A percentile compares a stretch with the other conserved stretches of the same genome.
These are phyloP conservation scores for Carcina quercana DNA, from an alignment of 2,888 invertebrate species.

Conservation along the genomic window DNA sequence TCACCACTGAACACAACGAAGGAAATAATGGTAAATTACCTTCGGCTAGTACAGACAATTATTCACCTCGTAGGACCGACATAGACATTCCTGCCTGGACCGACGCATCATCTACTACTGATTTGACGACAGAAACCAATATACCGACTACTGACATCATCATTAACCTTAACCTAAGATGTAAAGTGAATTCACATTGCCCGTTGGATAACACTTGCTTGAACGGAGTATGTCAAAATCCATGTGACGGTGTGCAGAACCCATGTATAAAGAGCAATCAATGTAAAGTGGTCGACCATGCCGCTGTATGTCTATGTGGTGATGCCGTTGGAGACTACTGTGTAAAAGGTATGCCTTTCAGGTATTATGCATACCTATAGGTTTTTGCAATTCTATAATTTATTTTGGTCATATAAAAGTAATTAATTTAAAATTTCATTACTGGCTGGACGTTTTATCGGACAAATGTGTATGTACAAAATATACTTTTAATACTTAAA, in stretches of 20 bases:
- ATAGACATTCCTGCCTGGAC: conserved; percentile 65
- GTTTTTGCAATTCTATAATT: conserved; percentile 2
- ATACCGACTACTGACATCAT: conserved; percentile 31
- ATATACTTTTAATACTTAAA: conserved; percentile 9
- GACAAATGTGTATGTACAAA: conserved; percentile 49
- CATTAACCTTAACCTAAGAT: too few relatives aligned
- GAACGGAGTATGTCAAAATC: conserved; percentile 77
- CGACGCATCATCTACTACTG: conserved; percentile 46
- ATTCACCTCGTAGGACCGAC: conserved; percentile 57
- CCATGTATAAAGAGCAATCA: conserved; percentile 76
- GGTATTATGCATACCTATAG: conserved; percentile 30
- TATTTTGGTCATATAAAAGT: not conserved
- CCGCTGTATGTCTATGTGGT: conserved; percentile 77
- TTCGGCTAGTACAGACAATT: conserved; percentile 46
- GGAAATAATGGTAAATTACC: conserved; percentile 18
- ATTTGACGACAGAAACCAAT: conserved; percentile 52
- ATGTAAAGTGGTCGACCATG: conserved; percentile 78
- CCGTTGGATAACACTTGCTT: conserved; percentile 76
- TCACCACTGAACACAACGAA: conserved; percentile 7
- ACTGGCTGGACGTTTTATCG: conserved; percentile 48
- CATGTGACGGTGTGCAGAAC: conserved; percentile 65
- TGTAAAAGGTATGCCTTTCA: conserved; percentile 74
- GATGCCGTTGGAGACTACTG: conserved; percentile 75
- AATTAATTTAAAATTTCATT: not conserved
- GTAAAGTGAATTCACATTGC: conserved; percentile 78